Base-by-base conservation (phyloP, 2,113 vertebrate genomes). In the Colaptes auratus region DNA sequence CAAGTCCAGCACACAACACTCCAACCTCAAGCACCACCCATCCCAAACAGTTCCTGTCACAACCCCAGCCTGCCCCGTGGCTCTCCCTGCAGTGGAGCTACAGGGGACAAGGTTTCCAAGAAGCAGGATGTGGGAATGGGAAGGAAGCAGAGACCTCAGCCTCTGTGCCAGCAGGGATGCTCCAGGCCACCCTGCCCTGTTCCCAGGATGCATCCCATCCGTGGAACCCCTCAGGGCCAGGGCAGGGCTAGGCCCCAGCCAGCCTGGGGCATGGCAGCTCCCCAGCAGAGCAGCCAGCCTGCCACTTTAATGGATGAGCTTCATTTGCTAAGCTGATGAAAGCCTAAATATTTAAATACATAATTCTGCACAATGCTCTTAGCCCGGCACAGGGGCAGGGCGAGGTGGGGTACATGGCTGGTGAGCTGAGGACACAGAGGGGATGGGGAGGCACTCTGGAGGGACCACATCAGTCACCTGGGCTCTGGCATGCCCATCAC, bases 301-400 rank as follows among this genome's bases (percentile, higher is more conserved):
- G 93, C 72, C 0, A 6, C 81, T 78, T 70, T 91, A 96, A 97
- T 89, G 86, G 94, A 96, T 96, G 94, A 85, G 85, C 91, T 97
- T 97, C 90, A 97, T 97, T 96, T 96, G 91, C 96, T 96, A 96
- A 95, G 93, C 96, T 95, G 96, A 96, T 96, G 97, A 96, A 95
- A 89, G 82, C 89, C 94, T 97, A 93, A 97, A 96, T 96, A 97
- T 97, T 97, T 97, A 96, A 97, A 92, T 85, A 95, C 92, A 44
- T 93, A 94, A 93, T 95, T 93, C 94, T 65, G 87, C 91, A 86
- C 84, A 69, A 88, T 46, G 89, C 96, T 94, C 89, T 96, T 80
- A 83, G 73, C 10, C 78, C 2, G 2, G 78, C 5, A 8, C 7
- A 5, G 46, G 58, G 61, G 61, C n/a, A 53, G 67, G 67, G 76